Base-by-base conservation (phyloP, 2,797 vertebrate species). In the Enteromius anoplus region DNA sequence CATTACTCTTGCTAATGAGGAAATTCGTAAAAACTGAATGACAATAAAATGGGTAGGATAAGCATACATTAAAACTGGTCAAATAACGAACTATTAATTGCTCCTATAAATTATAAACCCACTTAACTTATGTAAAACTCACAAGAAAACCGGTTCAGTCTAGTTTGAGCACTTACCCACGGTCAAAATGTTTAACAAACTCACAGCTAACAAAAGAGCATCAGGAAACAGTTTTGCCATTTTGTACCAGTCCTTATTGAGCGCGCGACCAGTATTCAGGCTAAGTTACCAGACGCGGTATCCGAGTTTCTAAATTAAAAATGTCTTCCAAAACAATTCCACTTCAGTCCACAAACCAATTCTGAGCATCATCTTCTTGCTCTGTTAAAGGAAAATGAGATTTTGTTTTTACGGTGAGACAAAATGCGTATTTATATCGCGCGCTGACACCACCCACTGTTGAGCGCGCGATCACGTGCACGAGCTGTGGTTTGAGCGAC, bases 121-220 rank as follows among this genome's bases (percentile, higher is more conserved):
- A 26, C 3, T 58, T 53, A 21, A 62, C 19, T 51, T 1, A 14
- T 14, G 29, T 19, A 51, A 58, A 75, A 42, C 34, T 45, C 23
- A 21, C 14, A 60, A 60, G 1, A 62, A 26, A 29, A 26, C 2
- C 10, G 15, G 4, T 81, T 37, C 34, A 40, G 23, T 17, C 17
- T 21, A 9, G 5, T 3, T 68, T 3, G 12, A 55, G 32, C 11
- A 53, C 85, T 86, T 86, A 86, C 85, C 85, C 40, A 37, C 19
- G 0, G 65, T 64, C 14, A 81, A 55, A 65, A 86, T 21, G 81
- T 77, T 71, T 42, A 77, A 4, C n/a, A 86, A 65, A 55, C 85
- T 80, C 47, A 72, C 45, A 70, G 40, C 26, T 10, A 76, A 10
- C 32, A 83, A 77, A 71, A 86, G 9, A 19, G 40, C 53, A 15